Conservation (phyloP, 1,140 invertebrate species). For the Papilio machaon region DNA sequence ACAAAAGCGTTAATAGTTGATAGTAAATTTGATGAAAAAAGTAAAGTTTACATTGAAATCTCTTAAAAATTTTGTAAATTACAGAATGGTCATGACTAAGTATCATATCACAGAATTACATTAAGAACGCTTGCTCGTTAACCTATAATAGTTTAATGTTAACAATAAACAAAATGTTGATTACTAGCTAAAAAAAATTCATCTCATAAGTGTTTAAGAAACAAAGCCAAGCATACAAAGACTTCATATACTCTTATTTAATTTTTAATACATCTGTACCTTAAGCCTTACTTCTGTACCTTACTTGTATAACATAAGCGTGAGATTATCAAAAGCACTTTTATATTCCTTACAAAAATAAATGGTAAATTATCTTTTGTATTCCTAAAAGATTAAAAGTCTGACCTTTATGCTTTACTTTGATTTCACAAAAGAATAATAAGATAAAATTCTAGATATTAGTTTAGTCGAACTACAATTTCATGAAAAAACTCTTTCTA, state of each 20-base stretch:
- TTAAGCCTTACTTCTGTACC: neutral
- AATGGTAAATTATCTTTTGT: neutral
- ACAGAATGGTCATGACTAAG: no score
- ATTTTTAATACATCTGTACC: neutral
- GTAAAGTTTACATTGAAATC: no score
- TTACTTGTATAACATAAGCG: neutral
- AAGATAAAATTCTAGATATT: neutral
- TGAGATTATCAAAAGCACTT: neutral
- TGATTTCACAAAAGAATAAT: slow-evolving; percentile 1
- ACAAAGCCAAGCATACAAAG: neutral
- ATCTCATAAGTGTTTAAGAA: neutral
- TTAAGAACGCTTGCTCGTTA: no score
- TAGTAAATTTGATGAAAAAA: no score
- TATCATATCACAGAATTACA: no score
- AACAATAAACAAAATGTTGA: no score
- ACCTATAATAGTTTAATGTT: no score
- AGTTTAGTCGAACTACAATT: neutral
- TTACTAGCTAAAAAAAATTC: neutral
- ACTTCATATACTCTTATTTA: neutral
- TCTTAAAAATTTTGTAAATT: no score
- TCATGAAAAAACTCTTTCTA: no score
- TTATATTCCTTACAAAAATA: neutral
- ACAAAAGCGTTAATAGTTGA: no score
- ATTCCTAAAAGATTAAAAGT: neutral
- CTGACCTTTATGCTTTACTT: neutral